A percentile compares a stretch with the other conserved stretches of the same genome.
phyloP scores from a whole-genome alignment of 1,140 invertebrate genomes.

The Diabrotica undecimpunctata region DNA sequence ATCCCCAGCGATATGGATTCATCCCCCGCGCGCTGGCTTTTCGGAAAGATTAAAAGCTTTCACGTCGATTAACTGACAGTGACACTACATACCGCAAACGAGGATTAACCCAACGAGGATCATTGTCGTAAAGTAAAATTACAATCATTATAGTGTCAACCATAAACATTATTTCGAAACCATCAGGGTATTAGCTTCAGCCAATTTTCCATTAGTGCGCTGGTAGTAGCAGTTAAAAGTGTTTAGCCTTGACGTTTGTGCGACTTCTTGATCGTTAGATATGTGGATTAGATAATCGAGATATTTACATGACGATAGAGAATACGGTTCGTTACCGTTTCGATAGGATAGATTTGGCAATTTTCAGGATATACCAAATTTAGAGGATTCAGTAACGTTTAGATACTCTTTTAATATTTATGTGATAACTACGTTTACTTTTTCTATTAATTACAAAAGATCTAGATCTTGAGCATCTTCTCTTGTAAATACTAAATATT shows the following conservation, averaged over 20 bases:
- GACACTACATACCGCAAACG: background rate
- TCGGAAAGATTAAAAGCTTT: background rate
- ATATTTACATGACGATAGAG: too few relatives aligned
- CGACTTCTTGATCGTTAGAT: background rate
- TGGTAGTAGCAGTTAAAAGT: background rate
- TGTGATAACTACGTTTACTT: too few relatives aligned
- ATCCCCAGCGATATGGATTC: too few relatives aligned
- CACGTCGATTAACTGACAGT: background rate
- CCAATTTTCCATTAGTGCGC: background rate
- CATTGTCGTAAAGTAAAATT: conserved; percentile 2
- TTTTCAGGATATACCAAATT: too few relatives aligned
- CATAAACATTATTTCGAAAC: conserved; percentile 1
- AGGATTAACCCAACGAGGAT: background rate
- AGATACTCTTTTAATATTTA: too few relatives aligned
- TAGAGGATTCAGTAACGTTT: too few relatives aligned
- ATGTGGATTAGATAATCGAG: background rate
- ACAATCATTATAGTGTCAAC: background rate
- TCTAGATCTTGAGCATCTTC: too few relatives aligned
- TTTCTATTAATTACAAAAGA: too few relatives aligned
- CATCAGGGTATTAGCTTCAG: background rate
- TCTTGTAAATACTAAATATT: too few relatives aligned
- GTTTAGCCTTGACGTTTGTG: background rate
- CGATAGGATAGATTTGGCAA: too few relatives aligned
- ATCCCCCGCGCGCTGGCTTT: background rate
- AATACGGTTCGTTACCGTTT: too few relatives aligned